These are phyloP conservation scores for Lasioglossum figueresi DNA, from an alignment of 2,888 invertebrate genomes.

Conservation along the genomic window DNA sequence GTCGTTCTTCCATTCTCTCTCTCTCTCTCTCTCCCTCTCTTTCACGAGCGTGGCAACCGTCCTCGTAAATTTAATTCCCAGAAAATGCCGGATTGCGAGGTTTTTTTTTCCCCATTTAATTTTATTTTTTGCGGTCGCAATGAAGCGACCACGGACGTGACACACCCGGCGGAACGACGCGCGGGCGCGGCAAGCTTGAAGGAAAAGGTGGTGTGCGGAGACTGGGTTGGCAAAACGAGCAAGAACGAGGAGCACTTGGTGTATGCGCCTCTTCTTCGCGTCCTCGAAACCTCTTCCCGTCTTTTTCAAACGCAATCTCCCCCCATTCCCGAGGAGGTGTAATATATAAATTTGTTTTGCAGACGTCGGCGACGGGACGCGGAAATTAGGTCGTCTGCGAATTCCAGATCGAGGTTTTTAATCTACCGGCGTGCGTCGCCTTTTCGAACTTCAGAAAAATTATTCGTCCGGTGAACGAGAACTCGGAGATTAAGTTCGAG, in stretches of 20 bases:
- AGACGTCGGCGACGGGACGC: not conserved
- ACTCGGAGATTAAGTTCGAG: not conserved
- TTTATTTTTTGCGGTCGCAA: constrained; percentile 21
- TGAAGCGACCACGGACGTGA: constrained; percentile 18
- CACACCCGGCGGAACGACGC: constrained; percentile 17
- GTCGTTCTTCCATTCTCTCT: not conserved
- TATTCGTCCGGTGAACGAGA: not conserved
- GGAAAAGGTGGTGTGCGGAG: constrained; percentile 7
- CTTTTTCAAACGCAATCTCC: constrained; percentile 25
- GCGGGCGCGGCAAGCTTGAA: constrained; percentile 9
- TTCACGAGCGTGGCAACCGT: constrained; percentile 7
- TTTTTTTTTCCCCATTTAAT: not conserved
- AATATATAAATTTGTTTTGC: constrained; percentile 10
- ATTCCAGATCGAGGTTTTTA: constrained; percentile 21
- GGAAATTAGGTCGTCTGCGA: constrained; percentile 1
- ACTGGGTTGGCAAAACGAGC: constrained; percentile 10
- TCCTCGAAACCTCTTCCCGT: constrained; percentile 40
- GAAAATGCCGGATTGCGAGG: constrained; percentile 41
- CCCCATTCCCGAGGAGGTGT: not conserved
- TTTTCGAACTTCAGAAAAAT: not conserved
- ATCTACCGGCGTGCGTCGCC: not conserved
- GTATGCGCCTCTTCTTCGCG: constrained; percentile 31
- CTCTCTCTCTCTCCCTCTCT: not conserved
- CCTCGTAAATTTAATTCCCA: constrained; percentile 53
- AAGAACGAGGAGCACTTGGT: constrained; percentile 33